A percentile compares a stretch with the other conserved stretches of the same genome.
Evolutionary conservation across 2,888 invertebrate species (phyloP).

Genomic region (Fissipunctia ypsillon): DNA sequence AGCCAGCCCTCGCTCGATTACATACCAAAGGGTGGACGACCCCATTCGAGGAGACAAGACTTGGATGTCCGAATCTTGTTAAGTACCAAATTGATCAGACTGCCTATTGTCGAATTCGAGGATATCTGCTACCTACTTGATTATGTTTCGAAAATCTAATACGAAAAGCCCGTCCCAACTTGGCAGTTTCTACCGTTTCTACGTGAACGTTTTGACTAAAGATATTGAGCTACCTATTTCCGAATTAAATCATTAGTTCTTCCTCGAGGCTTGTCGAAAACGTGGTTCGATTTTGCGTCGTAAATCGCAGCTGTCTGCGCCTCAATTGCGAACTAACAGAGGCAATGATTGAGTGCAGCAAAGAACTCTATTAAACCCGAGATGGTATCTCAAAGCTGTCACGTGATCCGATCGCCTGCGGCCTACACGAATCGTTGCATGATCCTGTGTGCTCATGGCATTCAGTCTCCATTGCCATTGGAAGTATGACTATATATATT

Average conservation of each 20-base stretch:
- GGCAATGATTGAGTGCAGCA: constrained; percentile 84
- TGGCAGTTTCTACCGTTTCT: constrained; percentile 9
- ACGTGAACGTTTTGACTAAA: constrained; percentile 31
- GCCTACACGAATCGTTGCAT: constrained; percentile 75
- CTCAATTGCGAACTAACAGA: constrained; percentile 70
- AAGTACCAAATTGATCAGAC: constrained; percentile 45
- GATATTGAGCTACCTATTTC: constrained; percentile 28
- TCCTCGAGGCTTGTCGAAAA: constrained; percentile 28
- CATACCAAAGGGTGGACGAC: constrained; percentile 56
- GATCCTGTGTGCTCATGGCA: constrained; percentile 68
- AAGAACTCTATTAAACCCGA: constrained; percentile 85
- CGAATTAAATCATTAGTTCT: constrained; percentile 45
- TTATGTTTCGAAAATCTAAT: constrained; percentile 47
- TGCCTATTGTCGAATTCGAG: constrained; percentile 42
- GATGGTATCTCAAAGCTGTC: constrained; percentile 85
- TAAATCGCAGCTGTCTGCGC: constrained; percentile 68
- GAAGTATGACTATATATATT: constrained; percentile 3
- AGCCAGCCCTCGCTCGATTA: constrained; percentile 56
- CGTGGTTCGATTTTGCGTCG: constrained; percentile 48
- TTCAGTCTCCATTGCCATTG: constrained; percentile 65
- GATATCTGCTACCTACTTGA: constrained; percentile 28
- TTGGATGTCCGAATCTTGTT: constrained; percentile 55
- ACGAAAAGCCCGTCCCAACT: constrained; percentile 28
- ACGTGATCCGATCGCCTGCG: constrained; percentile 82
- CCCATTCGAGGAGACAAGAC: constrained; percentile 55